A percentile compares a stretch with the other conserved stretches of the same genome.
Conservation (phyloP, 2,888 invertebrate species). For the Orthosia gracilis region DNA sequence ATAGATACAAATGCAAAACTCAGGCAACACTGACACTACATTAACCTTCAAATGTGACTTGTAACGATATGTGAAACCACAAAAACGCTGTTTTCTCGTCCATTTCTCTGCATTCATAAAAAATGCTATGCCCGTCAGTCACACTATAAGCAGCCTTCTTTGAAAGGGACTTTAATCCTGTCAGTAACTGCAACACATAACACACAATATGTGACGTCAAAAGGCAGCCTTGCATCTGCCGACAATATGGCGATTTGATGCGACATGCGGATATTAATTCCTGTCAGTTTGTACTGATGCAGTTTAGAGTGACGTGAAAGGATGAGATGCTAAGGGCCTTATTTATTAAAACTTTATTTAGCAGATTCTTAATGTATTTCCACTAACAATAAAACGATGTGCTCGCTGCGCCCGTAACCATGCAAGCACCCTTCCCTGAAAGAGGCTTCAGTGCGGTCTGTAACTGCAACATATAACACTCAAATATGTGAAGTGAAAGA, state of each 20-base stretch:
- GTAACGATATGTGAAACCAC: too few species aligned
- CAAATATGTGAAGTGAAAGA: conserved; percentile 12
- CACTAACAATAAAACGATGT: too few species aligned
- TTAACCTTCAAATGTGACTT: not conserved
- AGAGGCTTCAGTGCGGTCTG: conserved; percentile 7
- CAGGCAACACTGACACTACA: not conserved
- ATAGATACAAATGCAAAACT: not conserved
- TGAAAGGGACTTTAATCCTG: conserved; percentile 4
- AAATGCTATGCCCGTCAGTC: not conserved
- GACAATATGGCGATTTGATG: conserved; percentile 16
- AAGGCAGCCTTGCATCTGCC: not conserved
- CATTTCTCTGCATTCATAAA: not conserved
- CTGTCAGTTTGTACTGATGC: conserved; percentile 2
- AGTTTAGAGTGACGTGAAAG: not conserved
- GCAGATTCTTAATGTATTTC: too few species aligned
- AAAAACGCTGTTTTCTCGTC: too few species aligned
- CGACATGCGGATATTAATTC: conserved; percentile 19
- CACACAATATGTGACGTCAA: conserved; percentile 13
- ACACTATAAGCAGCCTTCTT: not conserved
- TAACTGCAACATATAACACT: conserved; percentile 9
- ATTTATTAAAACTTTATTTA: too few species aligned
- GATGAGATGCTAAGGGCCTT: too few species aligned
- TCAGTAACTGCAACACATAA: conserved; percentile 19
- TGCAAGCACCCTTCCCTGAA: not conserved
- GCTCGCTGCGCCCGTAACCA: not conserved